Evolutionary conservation across 2,113 vertebrate genomes (phyloP), one percentile per base, ranked within the genome.

Genomic region (Murina feae): DNA sequence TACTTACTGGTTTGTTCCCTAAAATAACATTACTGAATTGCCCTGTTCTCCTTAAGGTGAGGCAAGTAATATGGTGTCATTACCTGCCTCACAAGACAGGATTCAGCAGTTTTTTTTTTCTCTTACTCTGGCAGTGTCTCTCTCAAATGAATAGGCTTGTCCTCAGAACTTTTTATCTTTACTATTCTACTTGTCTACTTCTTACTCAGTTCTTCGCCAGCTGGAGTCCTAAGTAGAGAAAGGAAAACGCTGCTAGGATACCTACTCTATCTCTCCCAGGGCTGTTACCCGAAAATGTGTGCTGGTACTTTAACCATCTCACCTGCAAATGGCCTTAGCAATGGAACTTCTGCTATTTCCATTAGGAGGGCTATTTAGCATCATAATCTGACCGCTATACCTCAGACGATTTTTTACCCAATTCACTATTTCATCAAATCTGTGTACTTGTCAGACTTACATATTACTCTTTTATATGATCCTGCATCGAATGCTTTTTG

Each of bases 221-320:
- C 78, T 86, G 28, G 25, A 75, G 11, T 84, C 12, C 28, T n/a
- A 76, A 79, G 14, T 35, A 86, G 1, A 39, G 6, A 78, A 81
- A 89, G 42, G 13, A 60, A 91, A 93, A 55, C 14, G 1, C 60
- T 89, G 32, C 14, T 32, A 49, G 49, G 78, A 68, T 42, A 66
- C 23, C 68, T 53, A 68, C 2, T 82, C 3, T 23, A 72, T 75
- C 32, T 49, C 13, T 68, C 79, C 55, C 25, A 58, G 9, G 9
- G 8, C 63, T 83, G 23, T 78, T 84, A 83, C 63, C 66, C 82
- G 51, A 94, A 90, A 86, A 91, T 51, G 51, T 79, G 69, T 92
- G 82, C 20, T 51, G 65, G 0, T 0, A 0, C 7, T 51, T 87
- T 89, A 3, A 30, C 5, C 63, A 20, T 6, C 32, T 37, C 11